These are phyloP conservation scores for Mechanitis mazaeus DNA, from an alignment of 2,888 invertebrate species.

Conservation along the genomic window DNA sequence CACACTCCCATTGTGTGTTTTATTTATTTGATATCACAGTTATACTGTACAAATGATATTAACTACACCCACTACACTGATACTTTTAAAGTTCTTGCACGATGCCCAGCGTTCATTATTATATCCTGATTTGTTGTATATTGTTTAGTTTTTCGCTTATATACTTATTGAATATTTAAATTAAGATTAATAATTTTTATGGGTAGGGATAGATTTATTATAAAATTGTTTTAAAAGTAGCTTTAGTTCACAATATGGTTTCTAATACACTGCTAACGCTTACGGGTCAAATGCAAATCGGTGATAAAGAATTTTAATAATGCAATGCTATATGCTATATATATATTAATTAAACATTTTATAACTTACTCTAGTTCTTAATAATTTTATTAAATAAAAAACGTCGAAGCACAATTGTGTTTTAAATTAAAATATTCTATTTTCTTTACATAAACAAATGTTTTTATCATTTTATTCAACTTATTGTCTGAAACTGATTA, in stretches of 20 bases:
- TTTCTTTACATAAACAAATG: no score
- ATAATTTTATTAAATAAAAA: no score
- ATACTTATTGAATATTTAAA: no score
- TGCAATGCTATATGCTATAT: not conserved
- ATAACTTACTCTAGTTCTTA: not conserved
- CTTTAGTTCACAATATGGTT: not conserved
- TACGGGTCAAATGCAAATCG: not conserved
- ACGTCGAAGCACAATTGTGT: no score
- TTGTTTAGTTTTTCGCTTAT: no score
- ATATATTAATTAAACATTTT: not conserved
- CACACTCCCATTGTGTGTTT: slow-evolving; percentile 37
- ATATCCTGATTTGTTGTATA: no score
- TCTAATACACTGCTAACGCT: slow-evolving; percentile 2
- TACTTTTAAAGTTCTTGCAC: slow-evolving; percentile 13
- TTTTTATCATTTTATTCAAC: no score
- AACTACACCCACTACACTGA: slow-evolving; percentile 7
- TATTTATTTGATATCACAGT: slow-evolving; percentile 19
- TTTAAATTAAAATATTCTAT: no score
- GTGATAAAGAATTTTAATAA: not conserved
- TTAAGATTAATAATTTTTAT: no score
- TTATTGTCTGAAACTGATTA: no score
- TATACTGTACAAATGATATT: slow-evolving; percentile 13
- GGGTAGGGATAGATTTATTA: no score
- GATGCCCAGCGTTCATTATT: not conserved
- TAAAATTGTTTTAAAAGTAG: no score